These are phyloP conservation scores for Lasioglossum figueresi DNA, from an alignment of 2,888 invertebrate species.

Conservation along the genomic window DNA sequence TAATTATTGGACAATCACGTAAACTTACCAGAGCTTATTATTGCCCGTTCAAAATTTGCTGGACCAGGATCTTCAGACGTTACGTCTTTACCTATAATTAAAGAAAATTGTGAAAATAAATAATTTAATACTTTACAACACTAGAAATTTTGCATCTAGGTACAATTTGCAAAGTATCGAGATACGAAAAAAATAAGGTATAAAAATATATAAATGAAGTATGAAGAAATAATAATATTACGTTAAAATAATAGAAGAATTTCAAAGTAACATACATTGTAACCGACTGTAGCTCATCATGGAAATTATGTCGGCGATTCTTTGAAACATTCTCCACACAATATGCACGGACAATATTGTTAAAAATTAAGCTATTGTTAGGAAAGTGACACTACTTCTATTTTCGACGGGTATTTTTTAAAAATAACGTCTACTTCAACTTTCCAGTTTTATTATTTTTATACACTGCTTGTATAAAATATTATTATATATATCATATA, in stretches of 20 bases:
- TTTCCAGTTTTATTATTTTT: neutral
- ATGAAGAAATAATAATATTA: neutral
- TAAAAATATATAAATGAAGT: neutral
- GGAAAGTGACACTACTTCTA: neutral
- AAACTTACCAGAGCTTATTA: conserved; percentile 73
- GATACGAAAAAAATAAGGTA: neutral
- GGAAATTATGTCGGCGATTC: conserved; percentile 47
- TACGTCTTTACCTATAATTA: conserved; percentile 74
- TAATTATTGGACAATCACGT: neutral
- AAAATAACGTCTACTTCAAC: neutral
- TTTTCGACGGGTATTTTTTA: neutral
- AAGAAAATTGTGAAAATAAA: conserved; percentile 14
- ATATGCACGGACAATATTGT: neutral
- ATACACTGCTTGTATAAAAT: neutral
- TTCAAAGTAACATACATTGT: conserved; percentile 37
- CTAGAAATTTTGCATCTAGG: no score
- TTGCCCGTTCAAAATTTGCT: conserved; percentile 79
- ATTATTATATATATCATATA: no score
- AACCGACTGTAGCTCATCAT: conserved; percentile 49
- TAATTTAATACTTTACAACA: neutral
- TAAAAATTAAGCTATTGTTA: neutral
- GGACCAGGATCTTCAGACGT: conserved; percentile 72
- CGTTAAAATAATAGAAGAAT: neutral
- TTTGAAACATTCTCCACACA: conserved; percentile 55
- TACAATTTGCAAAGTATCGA: no score